These are phyloP conservation scores for Calliopsis andreniformis DNA, from an alignment of 1,140 invertebrate species.

Conservation along the genomic window DNA sequence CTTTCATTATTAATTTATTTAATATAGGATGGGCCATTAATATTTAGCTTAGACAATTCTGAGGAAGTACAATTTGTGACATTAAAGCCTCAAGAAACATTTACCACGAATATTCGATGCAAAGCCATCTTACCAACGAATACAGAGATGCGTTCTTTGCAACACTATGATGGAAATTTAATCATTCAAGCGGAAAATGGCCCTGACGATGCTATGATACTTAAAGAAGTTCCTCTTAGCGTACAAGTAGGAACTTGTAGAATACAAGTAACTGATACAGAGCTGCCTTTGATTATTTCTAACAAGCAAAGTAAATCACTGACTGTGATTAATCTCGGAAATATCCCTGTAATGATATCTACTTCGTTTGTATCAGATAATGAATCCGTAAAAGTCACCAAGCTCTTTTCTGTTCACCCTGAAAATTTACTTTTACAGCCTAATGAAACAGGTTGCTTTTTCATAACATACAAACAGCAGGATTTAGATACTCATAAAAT, in stretches of 20 bases:
- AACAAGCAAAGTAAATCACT: constrained; percentile 68
- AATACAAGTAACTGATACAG: constrained; percentile 69
- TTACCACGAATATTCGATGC: constrained; percentile 42
- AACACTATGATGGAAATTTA: constrained; percentile 50
- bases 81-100: constrained; percentile 45
- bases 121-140: constrained; percentile 22
- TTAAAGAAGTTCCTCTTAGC: constrained; percentile 68
- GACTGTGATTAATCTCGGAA: constrained; percentile 69
- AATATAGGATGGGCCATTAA: constrained; percentile 46
- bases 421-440: constrained; percentile 63
- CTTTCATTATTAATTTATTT: constrained; percentile 18
- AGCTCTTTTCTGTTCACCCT: constrained; percentile 66
- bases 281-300: constrained; percentile 65
- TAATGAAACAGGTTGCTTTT: constrained; percentile 65
- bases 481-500: constrained; percentile 60
- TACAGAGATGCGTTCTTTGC: constrained; percentile 6
- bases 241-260: constrained; percentile 69
- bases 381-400: constrained; percentile 20
- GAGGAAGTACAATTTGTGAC: constrained; percentile 1
- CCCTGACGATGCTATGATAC: constrained; percentile 55
- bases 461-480: constrained; percentile 67
- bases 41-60: constrained; percentile 64
- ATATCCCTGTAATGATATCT: constrained; percentile 52
- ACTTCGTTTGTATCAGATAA: constrained; percentile 44
- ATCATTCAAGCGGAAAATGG: constrained; percentile 58